A percentile compares a stretch with the other conserved stretches of the same genome.
phyloP scores from a whole-genome alignment of 1,140 invertebrate species.

The Orius laevigatus region DNA sequence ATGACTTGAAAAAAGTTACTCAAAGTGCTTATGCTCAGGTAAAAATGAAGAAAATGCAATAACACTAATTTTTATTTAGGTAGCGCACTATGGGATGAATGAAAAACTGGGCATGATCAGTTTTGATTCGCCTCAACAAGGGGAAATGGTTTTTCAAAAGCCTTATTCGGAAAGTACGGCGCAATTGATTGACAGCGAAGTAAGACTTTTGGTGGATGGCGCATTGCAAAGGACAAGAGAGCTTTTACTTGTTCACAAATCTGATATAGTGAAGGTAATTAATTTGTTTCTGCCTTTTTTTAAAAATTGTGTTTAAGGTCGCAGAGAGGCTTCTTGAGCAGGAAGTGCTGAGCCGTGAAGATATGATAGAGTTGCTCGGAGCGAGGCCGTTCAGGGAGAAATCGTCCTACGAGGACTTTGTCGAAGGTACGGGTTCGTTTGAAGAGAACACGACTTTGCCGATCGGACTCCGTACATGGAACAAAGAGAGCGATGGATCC shows the following conservation, averaged over 20 bases:
- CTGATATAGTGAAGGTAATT: slow-evolving; percentile 67
- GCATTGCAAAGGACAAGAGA: slow-evolving; percentile 69
- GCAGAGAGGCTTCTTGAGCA: slow-evolving; percentile 84
- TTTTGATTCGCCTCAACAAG: slow-evolving; percentile 82
- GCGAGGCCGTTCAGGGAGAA: slow-evolving; percentile 93
- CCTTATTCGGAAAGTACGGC: slow-evolving; percentile 97
- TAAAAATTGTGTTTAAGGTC: slow-evolving; percentile 42
- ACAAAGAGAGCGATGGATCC: slow-evolving; percentile 35
- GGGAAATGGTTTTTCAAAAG: slow-evolving; percentile 89
- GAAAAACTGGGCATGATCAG: slow-evolving; percentile 93
- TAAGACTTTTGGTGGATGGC: slow-evolving; percentile 59
- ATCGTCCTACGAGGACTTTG: slow-evolving; percentile 86
- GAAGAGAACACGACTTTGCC: slow-evolving; percentile 92
- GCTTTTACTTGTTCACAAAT: slow-evolving; percentile 72
- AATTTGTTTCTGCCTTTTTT: neutral
- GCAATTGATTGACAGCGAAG: slow-evolving; percentile 93
- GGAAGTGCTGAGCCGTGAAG: slow-evolving; percentile 89
- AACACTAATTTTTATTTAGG: slow-evolving; percentile 27
- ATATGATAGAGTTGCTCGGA: slow-evolving; percentile 95
- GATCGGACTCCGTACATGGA: slow-evolving; percentile 92
- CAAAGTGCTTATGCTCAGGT: slow-evolving; percentile 61
- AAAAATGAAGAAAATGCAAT: slow-evolving; percentile 10
- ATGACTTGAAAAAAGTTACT: slow-evolving; percentile 90
- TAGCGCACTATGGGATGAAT: slow-evolving; percentile 95
- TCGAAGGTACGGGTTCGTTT: slow-evolving; percentile 52